Evolutionary conservation across 2,113 vertebrate genomes (phyloP).

Genomic region (Coturnix japonica): DNA sequence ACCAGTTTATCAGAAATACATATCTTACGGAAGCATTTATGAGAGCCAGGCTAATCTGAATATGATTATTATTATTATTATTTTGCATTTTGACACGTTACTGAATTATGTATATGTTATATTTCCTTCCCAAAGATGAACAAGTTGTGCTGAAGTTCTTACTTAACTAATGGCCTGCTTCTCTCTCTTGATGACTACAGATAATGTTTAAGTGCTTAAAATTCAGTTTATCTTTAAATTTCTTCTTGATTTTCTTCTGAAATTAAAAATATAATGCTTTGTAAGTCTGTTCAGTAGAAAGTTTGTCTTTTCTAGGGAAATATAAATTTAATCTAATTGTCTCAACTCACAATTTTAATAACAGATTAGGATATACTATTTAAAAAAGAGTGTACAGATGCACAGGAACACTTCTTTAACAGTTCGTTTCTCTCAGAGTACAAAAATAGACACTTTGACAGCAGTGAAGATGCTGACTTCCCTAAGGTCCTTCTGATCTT

Average conservation of each 20-base stretch:
- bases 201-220: background rate
- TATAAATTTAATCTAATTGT: background rate
- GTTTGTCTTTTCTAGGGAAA: background rate
- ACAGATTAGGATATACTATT: background rate
- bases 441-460: background rate
- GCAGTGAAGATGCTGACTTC: background rate
- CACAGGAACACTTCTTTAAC: background rate
- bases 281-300: background rate
- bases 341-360: background rate
- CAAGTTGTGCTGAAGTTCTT: background rate
- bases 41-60: background rate
- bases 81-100: background rate
- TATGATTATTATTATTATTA: too few relatives aligned
- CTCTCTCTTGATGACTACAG: background rate
- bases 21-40: background rate
- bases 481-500: constrained; percentile 49
- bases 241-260: background rate
- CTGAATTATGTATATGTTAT: background rate
- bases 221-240: background rate
- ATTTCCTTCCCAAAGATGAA: background rate
- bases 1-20: background rate
- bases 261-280: background rate
- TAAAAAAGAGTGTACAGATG: background rate
- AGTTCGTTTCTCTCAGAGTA: constrained; percentile 2
- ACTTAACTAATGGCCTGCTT: background rate